Base-by-base conservation (phyloP, 2,113 vertebrate genomes). In the Heloderma charlesbogerti region DNA sequence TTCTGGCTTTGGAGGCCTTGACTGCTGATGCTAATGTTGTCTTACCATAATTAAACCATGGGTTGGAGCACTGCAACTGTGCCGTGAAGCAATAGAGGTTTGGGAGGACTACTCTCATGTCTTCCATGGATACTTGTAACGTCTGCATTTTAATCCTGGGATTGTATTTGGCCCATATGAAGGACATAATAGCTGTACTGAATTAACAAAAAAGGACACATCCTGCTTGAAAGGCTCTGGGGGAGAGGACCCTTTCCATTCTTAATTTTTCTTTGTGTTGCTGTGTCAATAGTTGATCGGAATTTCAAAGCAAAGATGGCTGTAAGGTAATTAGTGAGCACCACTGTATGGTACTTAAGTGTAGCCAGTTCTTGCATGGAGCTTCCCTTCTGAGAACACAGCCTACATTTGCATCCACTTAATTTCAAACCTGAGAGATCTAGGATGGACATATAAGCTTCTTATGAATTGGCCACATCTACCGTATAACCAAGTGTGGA, bases 91-190 rank as follows among this genome's bases (percentile, higher is more conserved):
- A 93, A 92, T 89, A 89, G 87, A 95, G 94, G 63, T 95, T 66
- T 94, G 91, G 91, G 89, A 95, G 88, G 89, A 94, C 92, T 96
- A 96, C 95, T 96, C 95, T 93, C 75, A 95, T 91, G 89, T 94
- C 91, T 48, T 43, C 90, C 93, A 92, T 0, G 82, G 95, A 95
- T 95, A 95, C 96, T 94, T 94, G 92, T 94, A 91, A 96, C 94
- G 95, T 93, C 94, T 96, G 93, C 89, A 89, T 91, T 96, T 96
- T 96, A 96, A 96, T 96, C 93, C 92, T 91, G 51, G 94, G 95
- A 96, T 95, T 96, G 91, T 89, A 77, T 91, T 94, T 91, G 93
- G 92, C 93, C 89, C 92, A 94, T 60, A 84, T 84, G 91, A 94
- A 94, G 91, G 92, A 94, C 18, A 20, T 77, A 94, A 86, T 87